A percentile compares a stretch with the other conserved stretches of the same genome.
phyloP scores from a whole-genome alignment of 2,113 vertebrate species.

The Origma solitaria region DNA sequence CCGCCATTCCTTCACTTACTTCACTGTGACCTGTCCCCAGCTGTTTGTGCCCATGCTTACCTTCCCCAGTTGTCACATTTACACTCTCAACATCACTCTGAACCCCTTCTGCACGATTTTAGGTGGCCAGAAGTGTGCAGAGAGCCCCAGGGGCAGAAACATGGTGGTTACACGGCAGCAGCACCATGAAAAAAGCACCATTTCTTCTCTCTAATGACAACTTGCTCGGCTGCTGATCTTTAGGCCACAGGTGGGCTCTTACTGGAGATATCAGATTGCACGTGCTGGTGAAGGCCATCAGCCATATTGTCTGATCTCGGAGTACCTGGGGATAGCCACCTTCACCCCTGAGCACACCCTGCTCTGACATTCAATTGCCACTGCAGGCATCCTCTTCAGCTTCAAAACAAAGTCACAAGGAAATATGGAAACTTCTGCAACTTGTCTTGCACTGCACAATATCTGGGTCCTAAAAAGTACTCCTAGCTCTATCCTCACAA shows the following conservation, averaged over 20 bases:
- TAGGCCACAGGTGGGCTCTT: not conserved
- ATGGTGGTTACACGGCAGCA: not conserved
- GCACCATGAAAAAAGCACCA: fast-evolving
- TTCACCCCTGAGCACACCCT: not conserved
- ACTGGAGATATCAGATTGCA: not conserved
- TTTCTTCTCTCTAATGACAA: not conserved
- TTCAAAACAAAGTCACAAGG: not conserved
- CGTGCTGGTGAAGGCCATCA: not conserved
- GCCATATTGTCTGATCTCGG: not conserved
- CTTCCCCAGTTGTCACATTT: not conserved
- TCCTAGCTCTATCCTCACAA: not conserved
- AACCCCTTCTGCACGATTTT: not conserved
- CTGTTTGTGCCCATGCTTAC: not conserved
- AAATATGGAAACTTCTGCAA: not conserved
- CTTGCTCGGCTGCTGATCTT: not conserved
- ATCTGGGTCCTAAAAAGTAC: not conserved
- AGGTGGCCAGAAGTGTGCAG: not conserved
- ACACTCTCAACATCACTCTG: not conserved
- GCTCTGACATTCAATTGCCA: not conserved
- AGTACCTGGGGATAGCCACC: not conserved
- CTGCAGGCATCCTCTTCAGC: not conserved
- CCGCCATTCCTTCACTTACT: not conserved
- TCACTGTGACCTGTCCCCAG: not conserved
- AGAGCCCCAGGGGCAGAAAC: not conserved
- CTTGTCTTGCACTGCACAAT: not conserved